These are phyloP conservation scores for Galeopterus variegatus DNA, from an alignment of 2,113 vertebrate genomes.

Conservation along the genomic window DNA sequence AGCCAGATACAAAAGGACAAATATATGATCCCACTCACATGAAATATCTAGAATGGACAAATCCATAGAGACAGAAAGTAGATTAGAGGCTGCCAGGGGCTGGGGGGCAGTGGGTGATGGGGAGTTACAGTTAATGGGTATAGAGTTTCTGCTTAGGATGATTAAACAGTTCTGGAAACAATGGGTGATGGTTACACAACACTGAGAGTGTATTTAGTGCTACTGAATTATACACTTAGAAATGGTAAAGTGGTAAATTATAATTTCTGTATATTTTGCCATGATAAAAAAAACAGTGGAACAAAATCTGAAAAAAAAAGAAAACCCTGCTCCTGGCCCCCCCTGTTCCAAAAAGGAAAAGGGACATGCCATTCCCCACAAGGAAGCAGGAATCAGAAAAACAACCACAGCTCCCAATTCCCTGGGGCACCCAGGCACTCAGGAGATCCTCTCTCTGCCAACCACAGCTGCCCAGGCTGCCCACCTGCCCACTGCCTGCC, in stretches of 20 bases:
- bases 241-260: not conserved
- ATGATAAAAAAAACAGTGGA: not conserved
- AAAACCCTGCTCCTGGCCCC: not conserved
- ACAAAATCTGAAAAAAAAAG: not conserved
- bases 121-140: not conserved
- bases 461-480: not conserved
- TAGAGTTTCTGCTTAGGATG: not conserved
- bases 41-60: not conserved
- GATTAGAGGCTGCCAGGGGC: not conserved
- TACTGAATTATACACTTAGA: no score
- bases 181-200: not conserved
- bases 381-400: constrained; percentile 1
- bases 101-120: no score
- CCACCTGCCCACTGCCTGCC: not conserved
- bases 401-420: not conserved
- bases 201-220: not conserved
- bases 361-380: not conserved
- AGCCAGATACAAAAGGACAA: not conserved
- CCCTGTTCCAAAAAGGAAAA: not conserved
- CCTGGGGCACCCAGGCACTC: not conserved
- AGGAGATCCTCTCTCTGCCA: not conserved
- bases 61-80: not conserved
- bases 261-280: not conserved
- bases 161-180: not conserved
- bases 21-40: not conserved